Evolutionary conservation across 2,888 invertebrate genomes (phyloP), one percentile per base, ranked within the genome.

Genomic region (Cremastinae sp.): DNA sequence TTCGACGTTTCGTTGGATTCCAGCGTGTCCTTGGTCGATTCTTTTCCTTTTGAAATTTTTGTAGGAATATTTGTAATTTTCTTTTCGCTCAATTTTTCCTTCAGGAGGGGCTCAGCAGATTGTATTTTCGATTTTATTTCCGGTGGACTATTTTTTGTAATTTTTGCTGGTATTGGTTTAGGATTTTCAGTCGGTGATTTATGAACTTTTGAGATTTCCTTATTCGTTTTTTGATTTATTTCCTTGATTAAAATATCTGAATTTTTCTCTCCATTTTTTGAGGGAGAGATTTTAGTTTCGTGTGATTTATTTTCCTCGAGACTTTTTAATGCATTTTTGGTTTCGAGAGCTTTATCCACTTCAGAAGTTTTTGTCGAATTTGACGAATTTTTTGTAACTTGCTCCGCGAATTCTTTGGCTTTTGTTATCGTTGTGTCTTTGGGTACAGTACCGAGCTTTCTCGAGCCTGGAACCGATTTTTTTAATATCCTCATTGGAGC

Each of bases 401-500:
- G 75, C 3, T 66, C 74, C 7, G 77, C 74, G 1, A 43, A 74
- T 28, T 80, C 79, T 62, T 78, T 82, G 45, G 78, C 79, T 80
- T 80, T 83, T 3, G 76, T 62, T 3, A 80, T 12, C 7, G 74
- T 69, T 3, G 78, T 47, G 2, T 41, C 78, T 49, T 79, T 84
- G 20, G 84, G 81, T 37, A 49, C 64, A 56, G 12, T 70, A 4
- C 77, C 72, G 10, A 74, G 65, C 45, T 79, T 79, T 49, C 79
- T 79, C 39, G 83, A 74, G n/a, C 75, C 56, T 28, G 78, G 56
- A 0, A 66, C 75, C 1, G 74, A 79, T 68, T 82, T 85, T 66
- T 78, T 86, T 0, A 81, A 55, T 0, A 80, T 55, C 74, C 86
- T 87, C 14, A 86, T 74, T 0, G 89, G 87, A 64, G 82, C 85